Conservation (phyloP, 2,113 vertebrate species). For the Hippolais icterina region DNA sequence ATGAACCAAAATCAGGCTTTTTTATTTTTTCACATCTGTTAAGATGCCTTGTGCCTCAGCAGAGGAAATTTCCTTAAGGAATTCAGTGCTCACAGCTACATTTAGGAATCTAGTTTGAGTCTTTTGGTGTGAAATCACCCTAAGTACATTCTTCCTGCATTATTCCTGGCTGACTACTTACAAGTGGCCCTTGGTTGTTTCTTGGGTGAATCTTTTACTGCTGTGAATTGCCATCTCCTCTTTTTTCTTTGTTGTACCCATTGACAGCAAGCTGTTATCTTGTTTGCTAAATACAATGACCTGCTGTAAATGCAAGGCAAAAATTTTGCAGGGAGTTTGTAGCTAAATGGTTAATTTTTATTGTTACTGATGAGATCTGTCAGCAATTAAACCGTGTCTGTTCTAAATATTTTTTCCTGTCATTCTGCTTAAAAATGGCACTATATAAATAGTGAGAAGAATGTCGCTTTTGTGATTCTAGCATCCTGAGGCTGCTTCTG, state of each 20-base stretch:
- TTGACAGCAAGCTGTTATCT: background rate
- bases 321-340: background rate
- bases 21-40: background rate
- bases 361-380: background rate
- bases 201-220: background rate
- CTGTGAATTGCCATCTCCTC: background rate
- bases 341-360: background rate
- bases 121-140: background rate
- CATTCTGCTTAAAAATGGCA: background rate
- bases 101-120: background rate
- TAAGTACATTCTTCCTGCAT: background rate
- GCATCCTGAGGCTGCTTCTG: background rate
- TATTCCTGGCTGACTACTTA: background rate
- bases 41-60: background rate
- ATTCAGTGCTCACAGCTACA: background rate
- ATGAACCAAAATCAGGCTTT: background rate
- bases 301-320: background rate
- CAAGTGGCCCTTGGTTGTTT: background rate
- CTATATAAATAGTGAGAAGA: slow-evolving; percentile 1
- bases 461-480: slow-evolving; percentile 14
- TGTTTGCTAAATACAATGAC: background rate
- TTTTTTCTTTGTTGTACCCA: background rate
- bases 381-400: slow-evolving; percentile 25
- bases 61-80: background rate
- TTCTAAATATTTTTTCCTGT: slow-evolving; percentile 3